phyloP scores from a whole-genome alignment of 2,888 invertebrate genomes.

The Agrochola circellaris region DNA sequence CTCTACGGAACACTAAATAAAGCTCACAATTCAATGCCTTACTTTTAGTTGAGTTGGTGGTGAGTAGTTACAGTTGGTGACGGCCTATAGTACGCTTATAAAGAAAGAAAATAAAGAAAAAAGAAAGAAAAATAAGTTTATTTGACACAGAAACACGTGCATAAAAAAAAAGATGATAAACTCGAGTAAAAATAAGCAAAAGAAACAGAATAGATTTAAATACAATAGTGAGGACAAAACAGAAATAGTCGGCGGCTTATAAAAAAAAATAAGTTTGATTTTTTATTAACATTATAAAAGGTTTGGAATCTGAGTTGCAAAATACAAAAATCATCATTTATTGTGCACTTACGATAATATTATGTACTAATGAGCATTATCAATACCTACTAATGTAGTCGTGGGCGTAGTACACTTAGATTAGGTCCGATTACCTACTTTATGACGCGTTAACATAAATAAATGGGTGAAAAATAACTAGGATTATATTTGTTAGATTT shows the following conservation, averaged over 20 bases:
- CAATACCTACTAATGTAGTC: constrained; percentile 25
- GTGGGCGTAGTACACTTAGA: constrained; percentile 35
- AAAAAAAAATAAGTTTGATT: neutral
- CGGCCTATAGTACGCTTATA: neutral
- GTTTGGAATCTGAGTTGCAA: neutral
- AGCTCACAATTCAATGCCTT: neutral
- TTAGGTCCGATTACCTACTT: constrained; percentile 13
- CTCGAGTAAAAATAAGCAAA: no score
- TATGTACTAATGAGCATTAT: constrained; percentile 17
- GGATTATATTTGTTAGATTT: neutral
- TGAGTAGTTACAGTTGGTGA: neutral
- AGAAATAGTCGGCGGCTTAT: no score
- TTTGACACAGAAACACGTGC: no score
- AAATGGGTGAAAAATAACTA: neutral
- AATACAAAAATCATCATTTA: neutral
- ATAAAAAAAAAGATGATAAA: no score
- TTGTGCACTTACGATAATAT: neutral
- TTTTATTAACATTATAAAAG: neutral
- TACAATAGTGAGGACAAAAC: no score
- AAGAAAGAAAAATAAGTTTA: no score
- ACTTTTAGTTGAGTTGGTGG: neutral
- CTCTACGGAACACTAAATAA: neutral
- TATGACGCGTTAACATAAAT: constrained; percentile 21
- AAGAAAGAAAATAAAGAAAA: no score
- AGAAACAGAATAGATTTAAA: no score